Percentiles rank a stretch among this genome's conserved stretches.
Conservation (phyloP, 2,888 invertebrate species). For the Hydropsyche betteni region DNA sequence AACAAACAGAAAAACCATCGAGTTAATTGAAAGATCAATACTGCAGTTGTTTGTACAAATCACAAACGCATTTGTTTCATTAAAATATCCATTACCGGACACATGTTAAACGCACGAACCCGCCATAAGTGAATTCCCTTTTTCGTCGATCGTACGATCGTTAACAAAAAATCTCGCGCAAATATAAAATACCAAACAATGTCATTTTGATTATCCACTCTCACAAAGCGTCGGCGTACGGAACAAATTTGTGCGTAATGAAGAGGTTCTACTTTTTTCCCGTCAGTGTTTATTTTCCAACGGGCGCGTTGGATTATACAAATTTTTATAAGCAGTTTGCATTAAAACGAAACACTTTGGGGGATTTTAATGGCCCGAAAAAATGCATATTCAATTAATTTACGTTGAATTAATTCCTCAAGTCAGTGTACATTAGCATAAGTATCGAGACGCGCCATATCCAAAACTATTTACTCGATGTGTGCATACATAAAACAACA, state of each 20-base stretch:
- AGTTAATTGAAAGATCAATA: no score
- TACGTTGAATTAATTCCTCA: conserved; percentile 16
- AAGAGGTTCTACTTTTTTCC: neutral
- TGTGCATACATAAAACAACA: neutral
- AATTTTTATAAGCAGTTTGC: conserved; percentile 27
- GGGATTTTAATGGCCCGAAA: conserved; percentile 25
- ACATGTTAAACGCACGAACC: no score
- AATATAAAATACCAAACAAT: no score
- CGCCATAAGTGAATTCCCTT: no score
- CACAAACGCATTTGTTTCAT: no score
- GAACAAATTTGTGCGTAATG: neutral
- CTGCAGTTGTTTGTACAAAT: no score
- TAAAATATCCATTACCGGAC: no score
- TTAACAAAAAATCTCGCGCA: no score
- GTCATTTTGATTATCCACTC: neutral
- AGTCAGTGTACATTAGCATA: neutral
- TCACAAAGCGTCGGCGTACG: conserved; percentile 2
- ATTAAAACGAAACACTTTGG: conserved; percentile 10
- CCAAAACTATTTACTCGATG: conserved; percentile 7
- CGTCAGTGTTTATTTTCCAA: neutral
- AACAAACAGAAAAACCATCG: no score
- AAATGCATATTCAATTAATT: conserved; percentile 25
- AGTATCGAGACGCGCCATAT: conserved; percentile 17
- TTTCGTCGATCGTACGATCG: no score
- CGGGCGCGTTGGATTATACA: conserved; percentile 8